These are phyloP conservation scores for Pinna nobilis DNA, from an alignment of 1,140 invertebrate genomes.

Conservation along the genomic window DNA sequence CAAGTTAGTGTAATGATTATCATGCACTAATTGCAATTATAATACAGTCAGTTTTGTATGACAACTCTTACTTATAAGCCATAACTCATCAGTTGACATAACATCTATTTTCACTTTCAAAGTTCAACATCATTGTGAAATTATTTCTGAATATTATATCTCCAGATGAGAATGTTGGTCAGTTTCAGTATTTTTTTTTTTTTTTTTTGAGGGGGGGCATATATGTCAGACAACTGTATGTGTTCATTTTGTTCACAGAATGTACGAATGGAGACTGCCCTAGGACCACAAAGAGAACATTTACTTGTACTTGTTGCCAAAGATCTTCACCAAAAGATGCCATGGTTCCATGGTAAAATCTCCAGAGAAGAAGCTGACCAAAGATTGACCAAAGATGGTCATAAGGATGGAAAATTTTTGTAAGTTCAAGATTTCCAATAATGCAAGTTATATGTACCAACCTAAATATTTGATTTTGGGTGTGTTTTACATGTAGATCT, in stretches of 20 bases:
- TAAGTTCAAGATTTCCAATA: constrained; percentile 48
- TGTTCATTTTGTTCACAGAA: constrained; percentile 44
- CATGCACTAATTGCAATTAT: no score
- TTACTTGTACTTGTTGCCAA: constrained; percentile 63
- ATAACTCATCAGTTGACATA: no score
- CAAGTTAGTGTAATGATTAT: no score
- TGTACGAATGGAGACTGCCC: constrained; percentile 53
- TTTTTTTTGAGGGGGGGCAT: no score
- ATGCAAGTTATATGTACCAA: background rate
- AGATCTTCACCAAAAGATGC: constrained; percentile 66
- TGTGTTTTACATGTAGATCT: background rate
- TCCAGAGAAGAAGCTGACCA: constrained; percentile 67
- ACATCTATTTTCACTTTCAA: no score
- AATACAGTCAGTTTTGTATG: no score
- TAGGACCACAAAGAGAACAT: constrained; percentile 57
- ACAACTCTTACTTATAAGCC: no score
- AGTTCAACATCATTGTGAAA: no score
- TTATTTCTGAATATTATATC: no score
- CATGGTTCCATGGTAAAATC: constrained; percentile 72
- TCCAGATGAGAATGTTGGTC: no score
- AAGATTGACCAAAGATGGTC: constrained; percentile 57
- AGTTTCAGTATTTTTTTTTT: no score
- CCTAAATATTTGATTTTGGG: constrained; percentile 6
- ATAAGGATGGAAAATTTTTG: constrained; percentile 72
- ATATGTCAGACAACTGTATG: no score